A percentile compares a stretch with the other conserved stretches of the same genome.
These are phyloP conservation scores for Habroteleia sp. DNA, from an alignment of 2,888 invertebrate genomes.

Conservation along the genomic window DNA sequence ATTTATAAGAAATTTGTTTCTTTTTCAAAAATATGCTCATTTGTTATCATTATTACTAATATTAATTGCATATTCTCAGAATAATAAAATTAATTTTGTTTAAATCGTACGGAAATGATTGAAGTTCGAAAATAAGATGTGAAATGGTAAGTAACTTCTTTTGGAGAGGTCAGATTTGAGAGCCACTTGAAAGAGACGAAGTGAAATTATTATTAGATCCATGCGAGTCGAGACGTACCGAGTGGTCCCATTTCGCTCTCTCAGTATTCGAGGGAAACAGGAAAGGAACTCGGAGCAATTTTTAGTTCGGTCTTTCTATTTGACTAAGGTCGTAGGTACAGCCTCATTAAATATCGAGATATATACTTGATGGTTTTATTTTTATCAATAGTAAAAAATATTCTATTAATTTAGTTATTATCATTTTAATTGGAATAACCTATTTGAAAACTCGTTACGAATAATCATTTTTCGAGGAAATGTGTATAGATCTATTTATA, in stretches of 20 bases:
- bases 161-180: constrained; percentile 53
- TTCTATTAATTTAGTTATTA: too few species aligned
- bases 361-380: neutral
- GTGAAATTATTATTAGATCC: constrained; percentile 65
- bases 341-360: constrained; percentile 7
- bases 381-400: too few species aligned
- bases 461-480: too few species aligned
- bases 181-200: constrained; percentile 46
- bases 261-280: constrained; percentile 47
- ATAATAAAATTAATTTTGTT: too few species aligned
- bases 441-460: too few species aligned
- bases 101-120: neutral
- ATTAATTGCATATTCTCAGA: too few species aligned
- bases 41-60: too few species aligned
- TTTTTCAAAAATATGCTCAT: too few species aligned
- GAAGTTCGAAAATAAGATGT: constrained; percentile 23
- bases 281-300: constrained; percentile 40
- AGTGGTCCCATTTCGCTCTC: constrained; percentile 35
- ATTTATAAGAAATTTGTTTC: too few species aligned
- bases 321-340: constrained; percentile 17
- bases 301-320: constrained; percentile 38
- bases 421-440: too few species aligned
- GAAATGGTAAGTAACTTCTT: constrained; percentile 29
- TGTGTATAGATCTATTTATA: too few species aligned
- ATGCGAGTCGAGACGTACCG: constrained; percentile 45